Evolutionary conservation across 2,113 vertebrate genomes (phyloP).

Genomic region (Aldabrachelys gigantea): DNA sequence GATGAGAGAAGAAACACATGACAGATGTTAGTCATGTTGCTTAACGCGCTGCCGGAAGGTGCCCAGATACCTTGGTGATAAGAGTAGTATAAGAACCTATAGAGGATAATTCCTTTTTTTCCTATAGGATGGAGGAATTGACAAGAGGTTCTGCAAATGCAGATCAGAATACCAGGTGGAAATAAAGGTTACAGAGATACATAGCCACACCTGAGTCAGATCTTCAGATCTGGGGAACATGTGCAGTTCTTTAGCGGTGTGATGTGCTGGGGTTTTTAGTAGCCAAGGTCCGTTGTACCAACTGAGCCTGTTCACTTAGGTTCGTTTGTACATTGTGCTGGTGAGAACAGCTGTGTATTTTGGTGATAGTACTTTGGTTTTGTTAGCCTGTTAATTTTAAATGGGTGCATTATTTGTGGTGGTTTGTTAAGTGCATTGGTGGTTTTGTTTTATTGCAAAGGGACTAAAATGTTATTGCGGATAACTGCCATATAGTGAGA

Average conservation of each 20-base stretch:
- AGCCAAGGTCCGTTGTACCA: accelerated
- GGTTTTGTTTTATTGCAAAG: not conserved
- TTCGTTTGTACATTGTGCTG: not conserved
- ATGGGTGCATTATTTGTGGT: accelerated
- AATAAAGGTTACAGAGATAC: not conserved
- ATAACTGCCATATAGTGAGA: slow-evolving; percentile 50
- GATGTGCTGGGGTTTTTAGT: not conserved
- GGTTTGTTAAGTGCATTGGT: not conserved
- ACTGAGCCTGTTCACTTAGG: accelerated
- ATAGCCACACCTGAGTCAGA: not conserved
- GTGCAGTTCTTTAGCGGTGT: not conserved
- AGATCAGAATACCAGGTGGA: not conserved
- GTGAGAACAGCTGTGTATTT: not conserved
- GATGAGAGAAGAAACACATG: not conserved
- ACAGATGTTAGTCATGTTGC: not conserved
- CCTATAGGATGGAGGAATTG: not conserved
- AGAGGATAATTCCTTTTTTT: not conserved
- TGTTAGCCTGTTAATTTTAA: not conserved
- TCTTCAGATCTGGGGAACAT: accelerated
- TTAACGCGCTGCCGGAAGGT: not conserved
- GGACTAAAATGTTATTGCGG: not conserved
- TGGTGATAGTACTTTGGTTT: not conserved
- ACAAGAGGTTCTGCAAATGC: not conserved
- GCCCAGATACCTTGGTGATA: too few relatives aligned
- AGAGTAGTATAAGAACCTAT: not conserved